These are phyloP conservation scores for Campoplex nolae DNA, from an alignment of 2,888 invertebrate species.

Conservation along the genomic window DNA sequence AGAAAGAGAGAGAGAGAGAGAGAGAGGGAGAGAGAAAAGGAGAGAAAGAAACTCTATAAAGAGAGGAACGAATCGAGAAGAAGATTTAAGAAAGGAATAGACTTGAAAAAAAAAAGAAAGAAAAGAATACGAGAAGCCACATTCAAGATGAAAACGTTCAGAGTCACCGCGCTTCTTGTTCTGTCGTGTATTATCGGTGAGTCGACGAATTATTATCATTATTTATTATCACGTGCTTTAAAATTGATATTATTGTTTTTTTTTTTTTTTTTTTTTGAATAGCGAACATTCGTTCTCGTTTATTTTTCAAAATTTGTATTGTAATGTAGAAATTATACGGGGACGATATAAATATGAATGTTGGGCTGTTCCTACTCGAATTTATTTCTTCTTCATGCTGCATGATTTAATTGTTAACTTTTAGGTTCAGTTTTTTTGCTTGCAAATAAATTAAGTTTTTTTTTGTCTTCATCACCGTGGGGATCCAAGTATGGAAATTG, in stretches of 20 bases:
- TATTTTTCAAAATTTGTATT: neutral
- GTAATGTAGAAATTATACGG: slow-evolving; percentile 1
- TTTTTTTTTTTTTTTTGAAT: neutral
- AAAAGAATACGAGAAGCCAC: slow-evolving; percentile 39
- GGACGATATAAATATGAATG: neutral
- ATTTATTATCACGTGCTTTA: slow-evolving; percentile 2
- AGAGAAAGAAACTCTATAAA: too few relatives aligned
- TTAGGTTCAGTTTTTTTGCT: neutral
- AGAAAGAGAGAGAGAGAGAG: neutral
- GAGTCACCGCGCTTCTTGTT: slow-evolving; percentile 73
- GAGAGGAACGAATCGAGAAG: too few relatives aligned
- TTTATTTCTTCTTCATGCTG: slow-evolving; percentile 1
- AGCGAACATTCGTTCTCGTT: neutral
- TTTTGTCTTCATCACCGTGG: neutral
- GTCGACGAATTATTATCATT: slow-evolving; percentile 70
- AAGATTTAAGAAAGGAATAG: slow-evolving; percentile 15
- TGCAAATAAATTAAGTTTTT: neutral
- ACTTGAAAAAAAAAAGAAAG: neutral
- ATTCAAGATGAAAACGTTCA: slow-evolving; percentile 75
- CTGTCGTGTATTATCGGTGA: slow-evolving; percentile 80
- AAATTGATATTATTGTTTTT: neutral
- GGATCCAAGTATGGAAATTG: neutral
- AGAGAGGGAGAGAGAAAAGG: neutral
- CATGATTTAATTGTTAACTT: slow-evolving; percentile 8
- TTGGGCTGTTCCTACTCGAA: neutral